Conservation (phyloP, 2,888 invertebrate species). For the Rhamphomyia laevipes region DNA sequence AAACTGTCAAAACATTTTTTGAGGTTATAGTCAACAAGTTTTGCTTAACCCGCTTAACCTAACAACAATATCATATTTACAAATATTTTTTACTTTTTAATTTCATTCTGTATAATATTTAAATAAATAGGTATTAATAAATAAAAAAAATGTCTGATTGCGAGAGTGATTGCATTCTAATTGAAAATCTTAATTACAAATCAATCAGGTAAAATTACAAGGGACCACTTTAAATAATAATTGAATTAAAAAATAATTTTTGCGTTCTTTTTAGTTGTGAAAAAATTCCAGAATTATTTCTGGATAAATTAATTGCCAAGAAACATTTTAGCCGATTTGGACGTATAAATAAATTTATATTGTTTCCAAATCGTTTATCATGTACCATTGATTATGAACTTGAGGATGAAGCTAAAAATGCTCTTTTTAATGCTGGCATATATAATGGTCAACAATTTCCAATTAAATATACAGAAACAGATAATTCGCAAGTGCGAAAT, state of each 20-base stretch:
- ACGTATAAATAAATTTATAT: slow-evolving; percentile 49
- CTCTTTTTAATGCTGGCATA: slow-evolving; percentile 47
- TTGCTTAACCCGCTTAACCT: too few relatives aligned
- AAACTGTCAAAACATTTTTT: too few relatives aligned
- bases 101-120: too few relatives aligned
- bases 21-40: too few relatives aligned
- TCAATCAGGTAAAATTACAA: slow-evolving; percentile 25
- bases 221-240: too few relatives aligned
- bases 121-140: too few relatives aligned
- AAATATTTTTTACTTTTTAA: too few relatives aligned
- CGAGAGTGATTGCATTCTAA: slow-evolving; percentile 11
- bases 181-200: slow-evolving; percentile 22
- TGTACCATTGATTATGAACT: slow-evolving; percentile 60
- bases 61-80: too few relatives aligned
- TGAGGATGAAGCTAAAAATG: slow-evolving; percentile 45
- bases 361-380: slow-evolving; percentile 49
- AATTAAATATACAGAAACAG: slow-evolving; percentile 43
- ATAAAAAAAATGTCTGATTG: slow-evolving; percentile 14
- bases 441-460: slow-evolving; percentile 51
- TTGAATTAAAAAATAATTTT: neutral
- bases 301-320: slow-evolving; percentile 49
- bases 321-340: slow-evolving; percentile 63
- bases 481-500: slow-evolving; percentile 33
- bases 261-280: slow-evolving; percentile 40
- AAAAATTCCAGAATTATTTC: slow-evolving; percentile 51